Percentiles rank a stretch among this genome's conserved stretches.
phyloP scores from a whole-genome alignment of 1,140 invertebrate species.

The Physella acuta region DNA sequence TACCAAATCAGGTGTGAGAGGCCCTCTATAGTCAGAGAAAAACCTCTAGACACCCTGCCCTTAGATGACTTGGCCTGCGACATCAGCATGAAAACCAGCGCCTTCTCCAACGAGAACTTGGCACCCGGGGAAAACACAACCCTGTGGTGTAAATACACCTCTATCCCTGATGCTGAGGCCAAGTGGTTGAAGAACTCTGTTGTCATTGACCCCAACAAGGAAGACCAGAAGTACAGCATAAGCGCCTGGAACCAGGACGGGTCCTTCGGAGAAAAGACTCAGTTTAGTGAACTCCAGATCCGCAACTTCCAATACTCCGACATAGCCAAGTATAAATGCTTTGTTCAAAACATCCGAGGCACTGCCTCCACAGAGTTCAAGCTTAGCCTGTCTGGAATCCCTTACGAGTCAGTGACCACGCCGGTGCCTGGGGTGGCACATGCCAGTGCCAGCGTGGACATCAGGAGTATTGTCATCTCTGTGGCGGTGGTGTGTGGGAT shows the following conservation, averaged over 20 bases:
- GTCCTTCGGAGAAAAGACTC: conserved; percentile 6
- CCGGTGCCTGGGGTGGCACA: not conserved
- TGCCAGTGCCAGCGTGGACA: conserved; percentile 22
- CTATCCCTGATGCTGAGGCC: conserved; percentile 34
- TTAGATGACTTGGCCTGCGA: conserved; percentile 31
- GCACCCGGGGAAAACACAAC: conserved; percentile 20
- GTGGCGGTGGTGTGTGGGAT: conserved; percentile 40
- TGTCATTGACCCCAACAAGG: conserved; percentile 16
- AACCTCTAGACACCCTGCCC: conserved; percentile 23
- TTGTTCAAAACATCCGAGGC: conserved; percentile 44
- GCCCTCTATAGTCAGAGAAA: conserved; percentile 31
- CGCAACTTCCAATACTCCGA: conserved; percentile 37
- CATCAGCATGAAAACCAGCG: conserved; percentile 36
- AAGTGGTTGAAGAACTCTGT: conserved; percentile 37
- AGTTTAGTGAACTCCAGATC: conserved; percentile 28
- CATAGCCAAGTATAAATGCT: conserved; percentile 45
- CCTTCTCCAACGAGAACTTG: conserved; percentile 11
- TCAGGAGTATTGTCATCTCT: conserved; percentile 39
- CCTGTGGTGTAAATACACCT: conserved; percentile 41
- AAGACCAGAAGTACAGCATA: conserved; percentile 28
- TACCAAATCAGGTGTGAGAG: conserved; percentile 35
- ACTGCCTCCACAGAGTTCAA: conserved; percentile 34
- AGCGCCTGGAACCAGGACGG: not conserved
- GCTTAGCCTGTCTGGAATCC: conserved; percentile 37
- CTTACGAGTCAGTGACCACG: conserved; percentile 19